Evolutionary conservation across 2,888 invertebrate genomes (phyloP), one percentile per base, ranked within the genome.

Genomic region (Bellardia pandia): DNA sequence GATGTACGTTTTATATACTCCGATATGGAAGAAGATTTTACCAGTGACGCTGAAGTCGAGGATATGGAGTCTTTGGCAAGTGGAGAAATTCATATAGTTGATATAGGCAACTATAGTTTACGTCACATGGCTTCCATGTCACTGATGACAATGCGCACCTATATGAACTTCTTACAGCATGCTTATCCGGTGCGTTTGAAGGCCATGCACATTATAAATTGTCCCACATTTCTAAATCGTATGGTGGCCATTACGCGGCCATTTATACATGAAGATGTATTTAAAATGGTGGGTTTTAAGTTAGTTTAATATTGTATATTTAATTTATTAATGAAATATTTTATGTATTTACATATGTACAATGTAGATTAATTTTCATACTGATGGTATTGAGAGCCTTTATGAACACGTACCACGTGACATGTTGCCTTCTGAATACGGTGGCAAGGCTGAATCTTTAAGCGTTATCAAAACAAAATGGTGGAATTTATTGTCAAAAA

Each of bases 31-130:
- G 48, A 58, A 33, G 60, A 69, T 14, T 76, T n/a, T 13, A 66
- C 23, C 2, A 48, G 71, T 3, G 72, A 66, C 11, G 30, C 14
- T 0, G 68, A 72, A 33, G 74, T 51, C 3, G 74, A 66, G 8
- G 33, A 68, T 64, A 94, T 95, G 62, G 89, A 90, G 0, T 60
- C 88, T 1, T 71, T 91, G 42, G 91, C 91, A n/a, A 90, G 2
- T 40, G 96, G 96, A 7, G 96, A 96, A 91, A 94, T 96, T 66
- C 96, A 96, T 0, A 95, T 96, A 68, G 96, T 96, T 88, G 96
- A 96, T 91, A 95, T 96, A 90, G 94, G 94, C 0, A 95, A 96
- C 79, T 95, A 95, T 23, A 94, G 95, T 0, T 92, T 96, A 81
- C 95, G 95, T 88, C 96, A 96, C 89, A 93, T 96, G 30, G 94